Conservation (phyloP, 2,888 invertebrate species). For the Eugnorisma glareosa region DNA sequence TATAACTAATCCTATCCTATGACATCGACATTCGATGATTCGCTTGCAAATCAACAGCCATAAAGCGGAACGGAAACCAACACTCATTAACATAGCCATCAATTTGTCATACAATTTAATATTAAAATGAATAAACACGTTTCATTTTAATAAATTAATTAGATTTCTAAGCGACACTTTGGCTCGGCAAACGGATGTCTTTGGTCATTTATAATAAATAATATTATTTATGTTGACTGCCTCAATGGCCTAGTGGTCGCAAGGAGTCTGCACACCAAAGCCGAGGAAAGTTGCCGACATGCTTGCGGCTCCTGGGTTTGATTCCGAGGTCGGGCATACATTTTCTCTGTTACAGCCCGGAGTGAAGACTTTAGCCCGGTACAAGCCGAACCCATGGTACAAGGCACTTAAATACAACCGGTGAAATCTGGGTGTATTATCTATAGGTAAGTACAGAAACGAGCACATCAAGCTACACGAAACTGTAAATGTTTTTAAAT, state of each 20-base stretch:
- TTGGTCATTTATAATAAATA: conserved; percentile 27
- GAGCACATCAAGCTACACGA: no score
- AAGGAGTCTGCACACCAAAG: not conserved
- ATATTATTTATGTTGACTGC: not conserved
- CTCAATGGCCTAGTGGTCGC: not conserved
- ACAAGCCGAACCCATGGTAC: not conserved
- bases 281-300: not conserved
- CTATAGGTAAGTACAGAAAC: no score
- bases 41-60: conserved; percentile 36
- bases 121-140: conserved; percentile 54
- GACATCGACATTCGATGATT: conserved; percentile 40
- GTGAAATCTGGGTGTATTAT: not conserved
- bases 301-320: not conserved
- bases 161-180: conserved; percentile 47
- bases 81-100: conserved; percentile 48
- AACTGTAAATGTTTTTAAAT: no score
- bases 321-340: not conserved
- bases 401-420: not conserved
- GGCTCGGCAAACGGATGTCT: conserved; percentile 38
- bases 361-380: not conserved
- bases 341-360: not conserved
- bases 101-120: conserved; percentile 62
- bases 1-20: not conserved
- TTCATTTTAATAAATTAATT: conserved; percentile 53
- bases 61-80: conserved; percentile 41